Base-by-base conservation (phyloP, 2,797 vertebrate genomes). In the Amblyraja radiata region DNA sequence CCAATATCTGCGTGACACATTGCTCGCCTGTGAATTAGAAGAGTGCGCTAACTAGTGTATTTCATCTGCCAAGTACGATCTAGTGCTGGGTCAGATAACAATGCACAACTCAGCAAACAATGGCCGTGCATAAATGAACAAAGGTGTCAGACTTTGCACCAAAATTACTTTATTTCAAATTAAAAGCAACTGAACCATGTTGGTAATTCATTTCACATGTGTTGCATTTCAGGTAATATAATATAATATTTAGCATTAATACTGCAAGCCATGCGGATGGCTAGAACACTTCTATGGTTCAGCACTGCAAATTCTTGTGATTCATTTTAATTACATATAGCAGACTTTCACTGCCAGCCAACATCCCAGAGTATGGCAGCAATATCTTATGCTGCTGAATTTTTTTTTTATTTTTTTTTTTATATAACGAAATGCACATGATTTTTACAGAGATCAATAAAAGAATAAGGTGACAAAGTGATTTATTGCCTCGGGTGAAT, bases 91-190 rank as follows among this genome's bases (percentile, higher is more conserved):
- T 96, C 95, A 96, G 96, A 97, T 96, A 97, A 96, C 97, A 97
- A 96, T 96, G 96, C 95, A 95, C 95, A 96, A 96, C 95, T 96
- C 95, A 96, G 96, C 96, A 96, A 97, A 96, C 96, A 96, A 96
- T 96, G 96, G 96, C 95, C 96, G 95, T 96, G 96, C 96, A 96
- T 96, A 97, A 97, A 97, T 97, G 97, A 96, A 97, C 96, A 97
- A 97, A 97, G 97, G 97, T 96, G 97, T 97, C 96, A 97, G 96
- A 97, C 96, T 97, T 97, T 96, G 95, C 96, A 95, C 95, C 96
- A 95, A 96, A 97, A 97, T 96, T 96, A 97, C 96, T 97, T 97
- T 96, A 97, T 97, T 96, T 96, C 96, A 97, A 97, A 97, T 97
- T 97, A 97, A 97, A 97, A 96, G 96, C 96, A 97, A 96, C 97